A percentile compares a stretch with the other conserved stretches of the same genome.
These are phyloP conservation scores for Heliothis peltigera DNA, from an alignment of 2,888 invertebrate species.

Conservation along the genomic window DNA sequence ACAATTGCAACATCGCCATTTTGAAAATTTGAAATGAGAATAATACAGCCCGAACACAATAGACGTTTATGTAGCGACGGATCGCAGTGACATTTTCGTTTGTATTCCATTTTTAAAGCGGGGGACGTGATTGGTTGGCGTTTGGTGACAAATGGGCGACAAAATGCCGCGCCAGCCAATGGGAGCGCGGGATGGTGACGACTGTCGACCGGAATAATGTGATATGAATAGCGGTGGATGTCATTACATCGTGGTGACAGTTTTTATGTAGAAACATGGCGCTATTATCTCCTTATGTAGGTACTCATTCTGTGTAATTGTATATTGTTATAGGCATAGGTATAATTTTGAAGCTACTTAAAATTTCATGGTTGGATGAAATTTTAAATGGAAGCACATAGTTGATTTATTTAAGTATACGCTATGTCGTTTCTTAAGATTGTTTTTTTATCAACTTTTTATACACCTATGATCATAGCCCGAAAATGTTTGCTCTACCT, in stretches of 20 bases:
- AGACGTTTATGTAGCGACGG: constrained; percentile 72
- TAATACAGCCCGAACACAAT: constrained; percentile 41
- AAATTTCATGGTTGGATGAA: background rate
- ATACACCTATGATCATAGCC: too few relatives aligned
- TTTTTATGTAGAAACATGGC: constrained; percentile 49
- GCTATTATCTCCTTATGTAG: constrained; percentile 34
- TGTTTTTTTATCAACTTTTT: too few relatives aligned
- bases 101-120: constrained; percentile 77
- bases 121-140: constrained; percentile 77
- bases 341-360: background rate
- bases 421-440: too few relatives aligned
- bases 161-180: constrained; percentile 79
- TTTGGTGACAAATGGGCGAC: constrained; percentile 90
- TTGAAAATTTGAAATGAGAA: constrained; percentile 59
- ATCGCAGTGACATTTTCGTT: constrained; percentile 81
- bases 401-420: too few relatives aligned
- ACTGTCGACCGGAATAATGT: constrained; percentile 67
- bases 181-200: constrained; percentile 58
- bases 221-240: constrained; percentile 72
- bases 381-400: background rate
- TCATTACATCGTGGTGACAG: constrained; percentile 63
- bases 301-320: constrained; percentile 1
- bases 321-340: constrained; percentile 1
- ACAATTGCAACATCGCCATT: constrained; percentile 54
- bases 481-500: too few relatives aligned